Percentiles rank a stretch among this genome's conserved stretches.
Conservation (phyloP, 2,113 vertebrate species). For the Electrona antarctica region DNA sequence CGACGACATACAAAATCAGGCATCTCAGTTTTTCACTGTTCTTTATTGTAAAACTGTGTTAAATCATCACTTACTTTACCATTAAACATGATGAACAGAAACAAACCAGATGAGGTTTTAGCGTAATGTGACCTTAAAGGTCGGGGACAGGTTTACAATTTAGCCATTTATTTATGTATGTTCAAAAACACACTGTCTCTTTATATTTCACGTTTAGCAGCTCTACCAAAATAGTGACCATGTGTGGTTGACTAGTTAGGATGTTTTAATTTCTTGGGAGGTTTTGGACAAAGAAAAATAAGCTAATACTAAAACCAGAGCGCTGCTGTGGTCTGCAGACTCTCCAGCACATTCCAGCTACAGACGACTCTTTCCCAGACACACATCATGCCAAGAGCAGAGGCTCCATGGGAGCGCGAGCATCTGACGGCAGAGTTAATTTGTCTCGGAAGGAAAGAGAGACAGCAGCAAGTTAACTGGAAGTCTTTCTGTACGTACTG, state of each 20-base stretch:
- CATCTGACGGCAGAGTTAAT: too few species aligned
- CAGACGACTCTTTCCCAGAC: slow-evolving; percentile 43
- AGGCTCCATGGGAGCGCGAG: neutral
- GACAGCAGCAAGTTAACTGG: too few species aligned
- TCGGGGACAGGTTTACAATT: neutral
- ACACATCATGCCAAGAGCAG: slow-evolving; percentile 5
- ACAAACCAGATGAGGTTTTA: too few species aligned
- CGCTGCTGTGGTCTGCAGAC: slow-evolving; percentile 39
- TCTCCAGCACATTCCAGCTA: slow-evolving; percentile 51
- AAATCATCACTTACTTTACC: too few species aligned
- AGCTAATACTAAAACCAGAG: slow-evolving; percentile 58
- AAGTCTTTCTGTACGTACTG: too few species aligned
- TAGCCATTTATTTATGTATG: neutral
- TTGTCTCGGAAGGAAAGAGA: too few species aligned
- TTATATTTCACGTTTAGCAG: neutral
- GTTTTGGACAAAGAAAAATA: slow-evolving; percentile 35
- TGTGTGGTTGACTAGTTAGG: slow-evolving; percentile 15
- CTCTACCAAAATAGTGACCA: slow-evolving; percentile 12
- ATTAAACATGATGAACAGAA: too few species aligned
- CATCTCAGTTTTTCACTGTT: too few species aligned
- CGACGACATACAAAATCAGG: too few species aligned
- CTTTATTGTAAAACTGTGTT: too few species aligned
- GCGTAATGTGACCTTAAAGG: neutral
- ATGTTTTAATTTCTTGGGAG: slow-evolving; percentile 44
- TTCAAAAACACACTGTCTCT: neutral